Evolutionary conservation across 2,797 vertebrate genomes (phyloP), one percentile per base, ranked within the genome.

Genomic region (Toxotes lorentzi): DNA sequence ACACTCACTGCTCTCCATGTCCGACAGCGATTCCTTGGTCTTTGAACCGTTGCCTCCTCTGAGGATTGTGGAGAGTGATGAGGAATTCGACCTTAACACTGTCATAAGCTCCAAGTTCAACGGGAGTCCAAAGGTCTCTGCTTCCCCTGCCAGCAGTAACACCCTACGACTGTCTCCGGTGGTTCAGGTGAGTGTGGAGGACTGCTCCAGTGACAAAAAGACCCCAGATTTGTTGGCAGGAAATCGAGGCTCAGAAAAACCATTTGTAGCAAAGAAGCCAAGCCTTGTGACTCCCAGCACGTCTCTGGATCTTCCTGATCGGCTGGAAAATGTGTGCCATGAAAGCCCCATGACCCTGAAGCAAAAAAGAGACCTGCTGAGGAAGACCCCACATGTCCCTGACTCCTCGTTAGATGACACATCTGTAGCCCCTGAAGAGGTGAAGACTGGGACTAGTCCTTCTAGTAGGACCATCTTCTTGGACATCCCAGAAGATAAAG

Each of bases 61-160:
- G 75, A 94, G 98, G 82, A 99, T 99, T 30, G 97, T 99, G 16
- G 98, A 99, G 90, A 99, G 98, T 0, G 97, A 99, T 27, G 98
- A 99, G 81, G 98, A 98, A 75, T 97, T 97, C 38, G 97, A 98
- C 89, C 81, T 93, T 1, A 92, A 73, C 67, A 76, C 88, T 70
- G 72, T 93, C 45, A 70, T 92, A 17, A 78, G 87, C 58, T 91
- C 93, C 73, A 95, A 88, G 1, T 89, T 94, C 48, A 93, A 90
- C 0, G 94, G 91, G 0, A 92, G 89, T 65, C 88, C 91, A 5
- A 94, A 93, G 69, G 57, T 95, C 35, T 92, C 93, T 0, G 80
- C 91, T 6, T 95, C 95, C 4, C 91, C 95, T 19, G 94, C 95
- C 1, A 93, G 91, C 84, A 96, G 95, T 69, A 95, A 95, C 82